A percentile compares a stretch with the other conserved stretches of the same genome.
These are phyloP conservation scores for Eurytoma adleriae DNA, from an alignment of 2,888 invertebrate species.

Conservation along the genomic window DNA sequence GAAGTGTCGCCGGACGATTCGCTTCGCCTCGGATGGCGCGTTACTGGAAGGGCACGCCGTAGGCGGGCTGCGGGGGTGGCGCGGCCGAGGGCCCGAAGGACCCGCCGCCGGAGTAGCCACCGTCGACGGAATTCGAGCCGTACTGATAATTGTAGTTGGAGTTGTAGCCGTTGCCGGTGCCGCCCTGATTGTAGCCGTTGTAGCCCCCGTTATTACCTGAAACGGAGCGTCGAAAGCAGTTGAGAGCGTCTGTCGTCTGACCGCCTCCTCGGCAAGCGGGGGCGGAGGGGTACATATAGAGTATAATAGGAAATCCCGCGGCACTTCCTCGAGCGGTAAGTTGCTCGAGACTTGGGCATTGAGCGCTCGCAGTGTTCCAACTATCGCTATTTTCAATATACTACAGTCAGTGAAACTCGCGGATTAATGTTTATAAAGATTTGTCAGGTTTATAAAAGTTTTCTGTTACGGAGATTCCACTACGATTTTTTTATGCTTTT, in stretches of 20 bases:
- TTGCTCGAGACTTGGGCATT: no score
- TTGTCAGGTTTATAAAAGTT: no score
- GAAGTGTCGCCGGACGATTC: no score
- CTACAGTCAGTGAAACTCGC: no score
- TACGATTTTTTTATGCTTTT: no score
- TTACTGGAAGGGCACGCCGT: conserved; percentile 71
- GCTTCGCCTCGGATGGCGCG: background rate
- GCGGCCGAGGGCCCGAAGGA: conserved; percentile 63
- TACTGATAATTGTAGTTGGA: conserved; percentile 66
- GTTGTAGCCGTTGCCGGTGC: conserved; percentile 61
- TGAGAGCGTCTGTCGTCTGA: background rate
- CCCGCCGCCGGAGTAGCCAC: conserved; percentile 64
- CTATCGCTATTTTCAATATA: no score
- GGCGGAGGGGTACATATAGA: background rate
- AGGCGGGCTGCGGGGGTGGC: conserved; percentile 65
- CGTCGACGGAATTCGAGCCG: conserved; percentile 67
- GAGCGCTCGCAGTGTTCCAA: no score
- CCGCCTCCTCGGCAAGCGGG: no score
- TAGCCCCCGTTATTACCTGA: conserved; percentile 68
- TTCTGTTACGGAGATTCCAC: no score
- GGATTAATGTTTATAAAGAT: no score
- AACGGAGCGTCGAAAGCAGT: conserved; percentile 26
- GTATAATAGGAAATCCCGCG: no score
- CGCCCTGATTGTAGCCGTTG: conserved; percentile 65
- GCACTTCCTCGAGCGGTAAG: no score